Base-by-base conservation (phyloP, 2,797 vertebrate genomes). In the Typhlichthys subterraneus region DNA sequence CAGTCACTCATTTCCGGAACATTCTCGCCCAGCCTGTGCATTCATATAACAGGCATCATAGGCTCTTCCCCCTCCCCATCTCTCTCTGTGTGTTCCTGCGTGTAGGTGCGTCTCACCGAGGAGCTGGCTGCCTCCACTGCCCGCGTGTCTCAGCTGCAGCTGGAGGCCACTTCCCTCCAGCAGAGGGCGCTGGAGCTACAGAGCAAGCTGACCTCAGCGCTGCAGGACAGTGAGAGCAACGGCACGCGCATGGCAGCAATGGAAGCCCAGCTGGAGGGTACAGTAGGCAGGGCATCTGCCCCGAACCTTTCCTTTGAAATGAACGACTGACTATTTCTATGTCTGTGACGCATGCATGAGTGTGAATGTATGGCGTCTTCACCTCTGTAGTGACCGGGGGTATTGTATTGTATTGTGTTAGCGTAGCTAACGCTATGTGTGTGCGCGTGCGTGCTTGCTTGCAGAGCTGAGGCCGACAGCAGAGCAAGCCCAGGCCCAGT, bases 71-170 rank as follows among this genome's bases (percentile, higher is more conserved):
- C 53, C 12, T 11, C 13, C 33, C 55, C 15, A n/a, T 15, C 50
- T 15, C 13, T 14, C 55, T 57, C 55, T 15, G 15, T 38, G 14
- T 57, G 31, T 57, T 12, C 0, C 57, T 53, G 14, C 49, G 45
- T 53, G 2, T 78, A 99, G 97, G 95, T 91, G 31, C 94, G 91
- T 65, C 91, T 99, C 63, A 94, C 93, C 0, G 96, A 98, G 77
- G 95, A 98, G 51, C 81, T 99, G 74, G 90, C 96, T 2, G 88
- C 87, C 0, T 91, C 95, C 38, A 92, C 93, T 0, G 92, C 94
- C 0, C 94, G 94, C 4, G 81, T 96, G 48, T 95, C 96, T 63
- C 92, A 92, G 49, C 92, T 98, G 69, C 96, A 98, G 88, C 90
- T 96, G 19, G 95, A 98, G 72, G 87, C 94, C 55, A 88, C 93